Percentiles rank a stretch among this genome's conserved stretches.
These are phyloP conservation scores for Ameiurus melas DNA, from an alignment of 2,113 vertebrate genomes.

Conservation along the genomic window DNA sequence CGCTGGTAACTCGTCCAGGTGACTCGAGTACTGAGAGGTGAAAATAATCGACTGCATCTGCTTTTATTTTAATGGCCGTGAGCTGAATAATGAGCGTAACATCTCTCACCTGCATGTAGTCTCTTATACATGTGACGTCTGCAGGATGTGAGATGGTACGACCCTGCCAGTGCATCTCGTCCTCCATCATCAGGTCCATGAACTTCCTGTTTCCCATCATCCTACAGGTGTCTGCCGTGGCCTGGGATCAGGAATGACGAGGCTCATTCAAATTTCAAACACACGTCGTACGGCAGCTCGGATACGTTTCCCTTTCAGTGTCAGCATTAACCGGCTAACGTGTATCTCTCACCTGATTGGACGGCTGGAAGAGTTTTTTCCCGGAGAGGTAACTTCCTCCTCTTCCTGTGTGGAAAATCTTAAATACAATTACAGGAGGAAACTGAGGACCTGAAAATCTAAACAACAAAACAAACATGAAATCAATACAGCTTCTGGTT, in stretches of 20 bases:
- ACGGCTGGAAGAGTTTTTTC: neutral
- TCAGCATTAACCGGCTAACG: neutral
- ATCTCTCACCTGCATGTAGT: slow-evolving; percentile 65
- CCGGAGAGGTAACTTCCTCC: neutral
- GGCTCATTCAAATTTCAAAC: neutral
- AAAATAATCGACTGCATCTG: neutral
- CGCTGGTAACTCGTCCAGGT: neutral
- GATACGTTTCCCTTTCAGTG: neutral
- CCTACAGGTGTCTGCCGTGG: slow-evolving; percentile 62
- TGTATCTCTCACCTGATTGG: neutral
- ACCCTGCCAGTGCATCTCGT: slow-evolving; percentile 54
- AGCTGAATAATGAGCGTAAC: neutral
- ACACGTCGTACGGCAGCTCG: neutral
- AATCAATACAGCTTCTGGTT: neutral
- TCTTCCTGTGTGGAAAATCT: neutral
- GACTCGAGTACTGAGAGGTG: neutral
- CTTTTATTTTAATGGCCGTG: neutral
- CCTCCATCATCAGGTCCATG: slow-evolving; percentile 59
- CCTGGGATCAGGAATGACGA: slow-evolving; percentile 51
- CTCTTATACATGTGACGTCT: slow-evolving; percentile 67
- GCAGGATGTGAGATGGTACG: slow-evolving; percentile 58
- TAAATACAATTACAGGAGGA: slow-evolving; percentile 13
- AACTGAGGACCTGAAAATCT: neutral
- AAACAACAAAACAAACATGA: neutral
- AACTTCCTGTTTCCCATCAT: slow-evolving; percentile 64